Base-by-base conservation (phyloP, 30 jellyfish, hydroid and myxozoan genomes). In the Sanderia malayensis region DNA sequence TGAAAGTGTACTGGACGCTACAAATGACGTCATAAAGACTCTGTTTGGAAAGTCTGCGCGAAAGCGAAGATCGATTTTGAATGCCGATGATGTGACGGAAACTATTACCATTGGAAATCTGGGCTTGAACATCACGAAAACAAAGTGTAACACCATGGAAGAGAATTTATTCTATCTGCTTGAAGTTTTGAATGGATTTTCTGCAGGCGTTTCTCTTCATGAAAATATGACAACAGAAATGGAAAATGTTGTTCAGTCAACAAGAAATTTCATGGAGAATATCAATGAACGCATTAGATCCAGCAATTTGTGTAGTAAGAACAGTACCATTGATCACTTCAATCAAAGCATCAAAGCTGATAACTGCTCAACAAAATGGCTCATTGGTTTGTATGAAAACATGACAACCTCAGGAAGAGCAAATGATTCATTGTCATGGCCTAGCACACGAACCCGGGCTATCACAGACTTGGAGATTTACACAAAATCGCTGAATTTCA, bases 21-120 rank as follows among this genome's bases (percentile, higher is more conserved):
- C 80, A 0, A 29, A 70, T 1, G 58, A 71, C 20, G 7, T 83
- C 18, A 58, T 73, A 7, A 55, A 34, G 44, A 44, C 32, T 32
- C 58, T 46, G 9, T 30, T 25, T 21, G 67, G 41, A 27, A n/a
- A 61, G 20, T 41, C 80, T 0, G 55, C 74, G 53, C 70, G 76
- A 28, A 72, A 62, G 22, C 75, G 88, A 28, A 25, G 87, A 49
- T 74, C 87, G n/a, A n/a, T n/a, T 8, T 69, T 27, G 41, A 10
- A 31, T 13, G 58, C 27, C 15, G 47, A 17, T 17, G 66, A 33
- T 9, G 24, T 31, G 2, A 44, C 59, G 9, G 65, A 24, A 55
- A 44, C 45, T 4, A 19, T 57, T 4, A 27, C 76, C 3, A 45
- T 78, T 19, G 82, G 31, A 28, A 82, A 58, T 1, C 21, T 66